phyloP scores from a whole-genome alignment of 2,888 invertebrate species.

The Pristionchus mayeri region DNA sequence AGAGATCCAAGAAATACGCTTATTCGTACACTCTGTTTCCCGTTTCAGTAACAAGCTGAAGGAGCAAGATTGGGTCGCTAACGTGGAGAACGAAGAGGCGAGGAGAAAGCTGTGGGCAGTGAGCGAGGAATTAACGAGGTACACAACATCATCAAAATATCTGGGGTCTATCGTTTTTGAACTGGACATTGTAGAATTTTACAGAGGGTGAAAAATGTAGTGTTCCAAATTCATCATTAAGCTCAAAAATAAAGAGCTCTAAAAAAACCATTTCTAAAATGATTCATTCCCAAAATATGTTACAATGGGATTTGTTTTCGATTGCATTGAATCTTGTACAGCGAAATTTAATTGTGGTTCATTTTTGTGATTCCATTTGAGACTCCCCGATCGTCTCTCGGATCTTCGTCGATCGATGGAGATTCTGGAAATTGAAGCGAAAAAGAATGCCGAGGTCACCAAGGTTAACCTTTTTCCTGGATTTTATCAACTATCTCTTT shows the following conservation, averaged over 20 bases:
- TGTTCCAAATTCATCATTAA: too few species aligned
- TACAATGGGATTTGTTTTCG: too few species aligned
- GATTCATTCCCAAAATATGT: too few species aligned
- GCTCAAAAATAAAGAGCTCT: too few species aligned
- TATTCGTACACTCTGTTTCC: background rate
- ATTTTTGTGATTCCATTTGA: background rate
- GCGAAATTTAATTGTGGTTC: too few species aligned
- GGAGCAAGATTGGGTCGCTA: constrained; percentile 65
- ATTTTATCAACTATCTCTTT: background rate
- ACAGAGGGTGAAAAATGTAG: too few species aligned
- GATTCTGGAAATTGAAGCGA: background rate
- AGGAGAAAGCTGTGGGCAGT: constrained; percentile 69
- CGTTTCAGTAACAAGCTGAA: constrained; percentile 66
- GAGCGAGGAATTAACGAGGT: constrained; percentile 62
- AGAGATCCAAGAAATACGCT: too few species aligned
- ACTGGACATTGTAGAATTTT: too few species aligned
- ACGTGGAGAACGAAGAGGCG: constrained; percentile 59
- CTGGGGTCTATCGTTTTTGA: too few species aligned
- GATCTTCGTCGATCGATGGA: background rate
- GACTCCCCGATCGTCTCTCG: background rate
- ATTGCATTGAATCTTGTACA: too few species aligned
- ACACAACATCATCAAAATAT: background rate
- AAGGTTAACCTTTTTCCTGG: background rate
- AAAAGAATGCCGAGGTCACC: background rate
- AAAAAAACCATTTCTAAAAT: too few species aligned